Evolutionary conservation across 2,888 invertebrate genomes (phyloP), one percentile per base, ranked within the genome.

Genomic region (Drosophila melanosoma): DNA sequence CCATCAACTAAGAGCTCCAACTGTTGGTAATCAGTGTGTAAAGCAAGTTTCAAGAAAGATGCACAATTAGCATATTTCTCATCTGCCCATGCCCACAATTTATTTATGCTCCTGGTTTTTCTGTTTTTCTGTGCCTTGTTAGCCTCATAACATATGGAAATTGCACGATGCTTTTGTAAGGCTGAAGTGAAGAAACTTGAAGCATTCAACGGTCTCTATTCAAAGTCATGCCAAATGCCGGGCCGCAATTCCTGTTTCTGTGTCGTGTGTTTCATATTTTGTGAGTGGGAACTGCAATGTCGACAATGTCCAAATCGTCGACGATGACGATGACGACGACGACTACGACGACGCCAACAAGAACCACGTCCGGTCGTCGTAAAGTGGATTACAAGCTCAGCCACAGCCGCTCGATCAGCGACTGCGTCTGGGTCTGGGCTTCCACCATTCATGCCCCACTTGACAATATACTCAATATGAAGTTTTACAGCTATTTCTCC

Each of bases 371-470:
- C 83, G 83, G 89, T 84, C 87, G 77, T 73, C 58, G 90, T 77
- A 85, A 86, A 89, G 88, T 89, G 88, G 90, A 88, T 87, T 89
- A 88, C 86, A 85, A 85, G 87, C 83, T 56, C 78, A 77, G 67
- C 45, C 45, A 45, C 45, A 45, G 15, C 65, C 65, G 69, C 78
- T 80, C 77, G 59, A 69, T 67, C 81, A 40, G 63, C 52, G 58
- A 61, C 62, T 67, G 71, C 67, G 76, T 67, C 82, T 38, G 67
- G 45, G 64, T 65, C 69, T 52, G 71, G 81, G 81, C 72, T 66
- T 75, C 74, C 40, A 20, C 38, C 15, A 57, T 57, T n/a, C 88
- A 88, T 90, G 88, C 87, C 89, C 89, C 86, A 90, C 86, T 88
- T 88, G 83, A 88, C 86, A 83, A 82, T 80, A 86, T 75, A 82